Percentiles rank a stretch among this genome's conserved stretches.
phyloP scores from a whole-genome alignment of 2,797 vertebrate species.

The Decapterus maruadsi region DNA sequence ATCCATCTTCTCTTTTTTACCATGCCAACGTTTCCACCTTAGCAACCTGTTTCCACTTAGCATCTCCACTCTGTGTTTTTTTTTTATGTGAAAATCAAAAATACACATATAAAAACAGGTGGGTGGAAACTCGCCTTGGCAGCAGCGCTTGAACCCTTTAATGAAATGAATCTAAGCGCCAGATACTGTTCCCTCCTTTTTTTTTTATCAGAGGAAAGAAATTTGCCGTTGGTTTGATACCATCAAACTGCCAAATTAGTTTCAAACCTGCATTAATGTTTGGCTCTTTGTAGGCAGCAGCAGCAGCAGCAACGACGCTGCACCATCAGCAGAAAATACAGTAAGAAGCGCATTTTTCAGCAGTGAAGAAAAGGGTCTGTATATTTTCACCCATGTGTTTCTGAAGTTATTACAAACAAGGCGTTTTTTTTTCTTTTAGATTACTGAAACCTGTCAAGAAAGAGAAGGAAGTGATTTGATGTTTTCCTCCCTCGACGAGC shows the following conservation, averaged over 20 bases:
- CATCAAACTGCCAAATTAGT: conserved; percentile 14
- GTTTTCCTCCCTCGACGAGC: conserved; percentile 41
- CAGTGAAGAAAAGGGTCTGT: conserved; percentile 7
- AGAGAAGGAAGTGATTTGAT: conserved; percentile 31
- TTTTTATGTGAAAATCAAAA: conserved; percentile 23
- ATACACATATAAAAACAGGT: not conserved
- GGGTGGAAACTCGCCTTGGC: not conserved
- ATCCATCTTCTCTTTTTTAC: conserved; percentile 13
- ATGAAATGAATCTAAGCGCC: not conserved
- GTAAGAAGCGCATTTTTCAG: conserved; percentile 38
- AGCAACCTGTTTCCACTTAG: not conserved
- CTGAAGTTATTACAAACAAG: conserved; percentile 38
- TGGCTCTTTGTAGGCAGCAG: no score
- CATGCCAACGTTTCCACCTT: conserved; percentile 13
- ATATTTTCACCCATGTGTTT: conserved; percentile 31
- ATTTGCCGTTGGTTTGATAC: not conserved
- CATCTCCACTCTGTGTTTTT: not conserved
- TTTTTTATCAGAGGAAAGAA: conserved; percentile 8
- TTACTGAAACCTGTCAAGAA: conserved; percentile 24
- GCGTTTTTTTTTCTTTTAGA: conserved; percentile 36
- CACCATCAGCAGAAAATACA: no score
- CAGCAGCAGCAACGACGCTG: not conserved
- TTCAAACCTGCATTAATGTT: conserved; percentile 3
- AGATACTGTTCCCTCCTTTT: conserved; percentile 2
- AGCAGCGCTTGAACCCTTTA: not conserved